Conservation (phyloP, 2,113 vertebrate genomes). For the Ceyx margarethae region DNA sequence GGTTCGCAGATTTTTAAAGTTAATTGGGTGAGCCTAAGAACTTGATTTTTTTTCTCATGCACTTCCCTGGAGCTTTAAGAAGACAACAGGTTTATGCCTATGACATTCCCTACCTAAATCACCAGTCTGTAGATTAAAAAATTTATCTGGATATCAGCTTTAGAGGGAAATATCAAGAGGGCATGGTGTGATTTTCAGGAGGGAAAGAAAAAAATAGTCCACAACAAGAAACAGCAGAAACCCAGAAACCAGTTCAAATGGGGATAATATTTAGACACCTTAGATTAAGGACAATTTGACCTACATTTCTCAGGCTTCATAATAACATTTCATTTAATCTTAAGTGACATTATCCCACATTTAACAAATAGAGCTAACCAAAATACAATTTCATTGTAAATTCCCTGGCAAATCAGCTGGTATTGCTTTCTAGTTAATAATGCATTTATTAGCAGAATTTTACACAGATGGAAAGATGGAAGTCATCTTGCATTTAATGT, state of each 20-base stretch:
- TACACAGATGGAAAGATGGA: neutral
- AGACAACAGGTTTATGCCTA: neutral
- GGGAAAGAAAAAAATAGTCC: neutral
- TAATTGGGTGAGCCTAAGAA: neutral
- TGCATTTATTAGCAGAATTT: neutral
- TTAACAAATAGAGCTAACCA: neutral
- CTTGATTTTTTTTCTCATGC: neutral
- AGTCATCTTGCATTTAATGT: neutral
- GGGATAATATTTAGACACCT: neutral
- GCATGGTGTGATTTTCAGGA: neutral
- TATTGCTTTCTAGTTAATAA: neutral
- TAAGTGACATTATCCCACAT: neutral
- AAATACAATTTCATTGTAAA: neutral
- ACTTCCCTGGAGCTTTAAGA: neutral
- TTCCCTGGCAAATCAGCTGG: neutral
- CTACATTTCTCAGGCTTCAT: neutral
- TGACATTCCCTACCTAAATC: neutral
- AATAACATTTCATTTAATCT: neutral
- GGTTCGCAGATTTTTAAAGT: neutral
- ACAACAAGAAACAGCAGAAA: rapidly evolving
- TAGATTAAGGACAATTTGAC: neutral
- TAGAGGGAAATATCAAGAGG: neutral
- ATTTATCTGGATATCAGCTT: neutral
- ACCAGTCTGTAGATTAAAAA: neutral
- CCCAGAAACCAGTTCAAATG: neutral